These are phyloP conservation scores for Tetraodon nigroviridis DNA, from an alignment of 2,113 vertebrate species.

Conservation along the genomic window DNA sequence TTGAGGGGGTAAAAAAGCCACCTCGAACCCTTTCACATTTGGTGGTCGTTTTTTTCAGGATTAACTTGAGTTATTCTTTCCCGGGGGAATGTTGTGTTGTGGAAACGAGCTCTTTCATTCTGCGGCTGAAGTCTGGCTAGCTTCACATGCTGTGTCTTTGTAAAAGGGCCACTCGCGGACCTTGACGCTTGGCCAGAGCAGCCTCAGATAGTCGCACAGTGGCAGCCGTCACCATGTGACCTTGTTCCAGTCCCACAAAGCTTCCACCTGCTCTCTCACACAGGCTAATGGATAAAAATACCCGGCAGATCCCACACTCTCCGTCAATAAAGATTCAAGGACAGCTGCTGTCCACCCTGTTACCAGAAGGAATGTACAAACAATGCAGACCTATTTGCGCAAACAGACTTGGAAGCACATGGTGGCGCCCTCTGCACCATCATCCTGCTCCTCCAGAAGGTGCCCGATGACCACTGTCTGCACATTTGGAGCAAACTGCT, in stretches of 20 bases:
- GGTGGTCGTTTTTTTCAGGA: background rate
- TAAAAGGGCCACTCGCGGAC: slow-evolving; percentile 8
- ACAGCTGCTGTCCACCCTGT: slow-evolving; percentile 57
- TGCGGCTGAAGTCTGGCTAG: slow-evolving; percentile 4
- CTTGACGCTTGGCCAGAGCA: slow-evolving; percentile 12
- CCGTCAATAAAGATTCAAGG: slow-evolving; percentile 71
- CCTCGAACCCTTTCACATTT: no score
- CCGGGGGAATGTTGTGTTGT: background rate
- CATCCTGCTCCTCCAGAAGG: slow-evolving; percentile 29
- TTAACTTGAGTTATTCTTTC: background rate
- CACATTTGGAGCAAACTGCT: slow-evolving; percentile 56
- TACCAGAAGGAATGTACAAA: slow-evolving; percentile 61
- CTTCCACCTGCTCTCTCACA: slow-evolving; percentile 71
- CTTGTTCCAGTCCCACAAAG: slow-evolving; percentile 66
- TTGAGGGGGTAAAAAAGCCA: background rate
- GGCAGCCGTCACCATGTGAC: slow-evolving; percentile 50
- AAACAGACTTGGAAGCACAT: slow-evolving; percentile 28
- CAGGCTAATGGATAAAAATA: slow-evolving; percentile 72
- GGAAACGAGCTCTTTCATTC: background rate
- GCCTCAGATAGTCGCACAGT: slow-evolving; percentile 24
- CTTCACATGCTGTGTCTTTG: slow-evolving; percentile 13
- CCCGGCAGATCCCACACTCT: slow-evolving; percentile 61
- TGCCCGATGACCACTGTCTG: slow-evolving; percentile 27
- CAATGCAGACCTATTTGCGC: slow-evolving; percentile 26
- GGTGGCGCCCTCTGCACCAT: slow-evolving; percentile 16